Percentiles rank a stretch among this genome's conserved stretches.
These are phyloP conservation scores for Poecile montanus DNA, from an alignment of 2,797 vertebrate species.

Conservation along the genomic window DNA sequence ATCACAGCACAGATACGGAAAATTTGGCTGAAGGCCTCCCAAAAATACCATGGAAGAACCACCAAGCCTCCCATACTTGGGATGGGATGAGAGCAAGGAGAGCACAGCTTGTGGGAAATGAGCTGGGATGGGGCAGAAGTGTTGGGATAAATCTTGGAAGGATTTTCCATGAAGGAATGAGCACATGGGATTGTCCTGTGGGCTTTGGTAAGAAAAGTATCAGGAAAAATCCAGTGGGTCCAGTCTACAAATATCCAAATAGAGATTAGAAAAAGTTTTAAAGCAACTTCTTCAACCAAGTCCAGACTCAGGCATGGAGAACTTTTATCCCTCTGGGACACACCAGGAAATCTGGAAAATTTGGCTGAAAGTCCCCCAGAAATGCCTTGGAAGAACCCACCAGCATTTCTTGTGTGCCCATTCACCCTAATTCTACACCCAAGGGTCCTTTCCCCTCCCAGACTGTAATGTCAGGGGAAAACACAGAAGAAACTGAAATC, in stretches of 20 bases:
- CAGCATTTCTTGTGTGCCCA: neutral
- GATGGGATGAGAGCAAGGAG: neutral
- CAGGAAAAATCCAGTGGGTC: neutral
- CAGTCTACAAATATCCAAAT: rapidly evolving
- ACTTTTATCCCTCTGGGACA: rapidly evolving
- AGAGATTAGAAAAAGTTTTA: neutral
- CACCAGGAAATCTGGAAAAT: neutral
- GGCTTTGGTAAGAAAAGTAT: neutral
- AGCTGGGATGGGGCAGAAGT: rapidly evolving
- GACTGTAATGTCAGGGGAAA: neutral
- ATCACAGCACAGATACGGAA: neutral
- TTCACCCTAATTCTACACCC: neutral
- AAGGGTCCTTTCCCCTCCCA: neutral
- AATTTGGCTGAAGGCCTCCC: neutral
- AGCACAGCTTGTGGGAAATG: neutral
- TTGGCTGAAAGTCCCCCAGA: neutral
- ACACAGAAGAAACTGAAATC: neutral
- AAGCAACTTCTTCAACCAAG: neutral
- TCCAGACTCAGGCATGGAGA: rapidly evolving
- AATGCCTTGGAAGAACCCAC: neutral
- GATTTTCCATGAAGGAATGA: rapidly evolving
- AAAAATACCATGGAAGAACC: neutral
- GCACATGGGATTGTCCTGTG: rapidly evolving
- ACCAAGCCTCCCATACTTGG: neutral
- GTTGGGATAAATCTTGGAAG: neutral